phyloP scores from a whole-genome alignment of 2,797 vertebrate species.

The Danionella dracula region DNA sequence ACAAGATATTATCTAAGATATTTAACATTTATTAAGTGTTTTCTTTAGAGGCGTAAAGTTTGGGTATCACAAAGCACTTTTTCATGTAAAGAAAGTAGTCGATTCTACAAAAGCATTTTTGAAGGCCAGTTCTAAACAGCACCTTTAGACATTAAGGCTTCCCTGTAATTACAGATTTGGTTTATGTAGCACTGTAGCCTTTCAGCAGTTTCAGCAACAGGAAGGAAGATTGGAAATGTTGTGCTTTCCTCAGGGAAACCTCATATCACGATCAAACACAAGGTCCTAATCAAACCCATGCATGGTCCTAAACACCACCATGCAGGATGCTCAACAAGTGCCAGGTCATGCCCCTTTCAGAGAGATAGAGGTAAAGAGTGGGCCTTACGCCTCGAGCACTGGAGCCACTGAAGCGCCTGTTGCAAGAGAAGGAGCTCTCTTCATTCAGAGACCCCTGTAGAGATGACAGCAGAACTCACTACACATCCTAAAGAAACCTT shows the following conservation, averaged over 20 bases:
- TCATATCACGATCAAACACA: conserved; percentile 3
- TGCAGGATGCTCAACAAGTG: conserved; percentile 10
- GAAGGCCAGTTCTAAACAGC: no score
- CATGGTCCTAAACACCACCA: conserved; percentile 9
- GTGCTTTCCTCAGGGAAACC: neutral
- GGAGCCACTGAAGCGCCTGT: conserved; percentile 63
- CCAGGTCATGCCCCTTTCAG: conserved; percentile 10
- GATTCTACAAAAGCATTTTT: no score
- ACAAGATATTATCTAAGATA: no score
- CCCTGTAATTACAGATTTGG: no score
- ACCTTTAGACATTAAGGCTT: no score
- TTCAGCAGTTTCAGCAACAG: no score
- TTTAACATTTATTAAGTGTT: no score
- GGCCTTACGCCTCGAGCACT: conserved; percentile 69
- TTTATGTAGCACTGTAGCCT: no score
- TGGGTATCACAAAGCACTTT: no score
- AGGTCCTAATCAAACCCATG: conserved; percentile 4
- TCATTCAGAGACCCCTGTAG: conserved; percentile 65
- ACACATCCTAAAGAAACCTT: conserved; percentile 1
- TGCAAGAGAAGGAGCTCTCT: conserved; percentile 56
- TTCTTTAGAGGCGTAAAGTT: no score
- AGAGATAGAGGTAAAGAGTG: conserved; percentile 16
- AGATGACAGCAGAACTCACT: conserved; percentile 33
- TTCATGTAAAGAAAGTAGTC: no score
- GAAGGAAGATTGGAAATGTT: no score